Evolutionary conservation across 2,888 invertebrate species (phyloP), one percentile per base, ranked within the genome.

Genomic region (Acrocera orbiculus): DNA sequence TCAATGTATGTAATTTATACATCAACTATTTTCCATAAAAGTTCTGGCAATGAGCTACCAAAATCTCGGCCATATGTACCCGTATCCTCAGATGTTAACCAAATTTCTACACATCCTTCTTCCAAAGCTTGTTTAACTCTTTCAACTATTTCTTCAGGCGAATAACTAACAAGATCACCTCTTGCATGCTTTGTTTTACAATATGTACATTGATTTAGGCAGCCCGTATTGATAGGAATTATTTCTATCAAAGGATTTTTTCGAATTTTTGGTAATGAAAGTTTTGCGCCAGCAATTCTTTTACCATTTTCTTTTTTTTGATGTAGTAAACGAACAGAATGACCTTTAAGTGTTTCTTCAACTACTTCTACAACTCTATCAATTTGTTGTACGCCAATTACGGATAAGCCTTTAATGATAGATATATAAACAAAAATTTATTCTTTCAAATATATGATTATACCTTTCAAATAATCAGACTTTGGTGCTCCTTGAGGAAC

Each of bases 351-450:
- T 0, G 95, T 92, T 61, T 98, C 95, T 55, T 96, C 96, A 0
- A 98, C 95, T 1, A 96, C 89, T 62, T 96, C 93, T 0, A 95
- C 85, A 2, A 98, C 86, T 39, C 93, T 66, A 56, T 98, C 95
- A 39, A 98, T 96, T 64, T 98, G 96, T 50, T 96, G 93, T 0
- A 96, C 95, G 0, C 96, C 96, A n/a, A 98, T 80, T 2, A 95
- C 72, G 45, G 95, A 95, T 7, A 95, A 64, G 0, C 86, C 85
- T 40, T 16, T 7, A 17, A 14, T 6, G 24, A 30, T 28, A 23
- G 7, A 9, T 20, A 25, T 49, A 4, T n/a, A 32, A 16, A 4
- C 43, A 69, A 17, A 32, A 22, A n/a, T 16, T 16, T n/a, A n/a
- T n/a, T n/a, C n/a, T n/a, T n/a, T n/a, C n/a, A n/a, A n/a, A n/a